A percentile compares a stretch with the other conserved stretches of the same genome.
Conservation (phyloP, 2,797 vertebrate species). For the Carapus acus region DNA sequence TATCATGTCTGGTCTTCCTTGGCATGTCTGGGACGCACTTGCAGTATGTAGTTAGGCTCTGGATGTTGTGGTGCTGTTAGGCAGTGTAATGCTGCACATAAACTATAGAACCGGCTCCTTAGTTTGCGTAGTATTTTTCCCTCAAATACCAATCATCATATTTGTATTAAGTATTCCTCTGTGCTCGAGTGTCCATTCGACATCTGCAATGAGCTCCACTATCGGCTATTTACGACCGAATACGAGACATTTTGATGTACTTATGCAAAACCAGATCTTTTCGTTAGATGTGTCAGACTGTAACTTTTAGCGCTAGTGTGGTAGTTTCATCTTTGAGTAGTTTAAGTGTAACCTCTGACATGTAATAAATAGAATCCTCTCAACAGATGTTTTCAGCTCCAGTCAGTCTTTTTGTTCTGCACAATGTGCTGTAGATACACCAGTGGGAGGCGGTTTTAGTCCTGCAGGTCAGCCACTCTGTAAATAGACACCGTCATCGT, state of each 20-base stretch:
- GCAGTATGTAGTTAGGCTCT: conserved; percentile 65
- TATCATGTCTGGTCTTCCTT: conserved; percentile 53
- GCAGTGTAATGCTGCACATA: conserved; percentile 66
- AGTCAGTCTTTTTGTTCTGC: conserved; percentile 41
- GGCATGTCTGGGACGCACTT: conserved; percentile 66
- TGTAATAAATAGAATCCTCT: conserved; percentile 65
- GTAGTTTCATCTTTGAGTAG: conserved; percentile 61
- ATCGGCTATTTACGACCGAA: conserved; percentile 46
- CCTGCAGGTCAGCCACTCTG: conserved; percentile 53
- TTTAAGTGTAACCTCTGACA: conserved; percentile 66
- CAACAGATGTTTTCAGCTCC: conserved; percentile 37
- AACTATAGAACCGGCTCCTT: conserved; percentile 65
- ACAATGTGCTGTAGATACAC: conserved; percentile 52
- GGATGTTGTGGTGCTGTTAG: conserved; percentile 70
- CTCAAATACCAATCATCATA: conserved; percentile 62
- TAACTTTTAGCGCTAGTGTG: conserved; percentile 56
- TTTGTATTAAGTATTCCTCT: conserved; percentile 55
- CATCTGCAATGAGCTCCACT: conserved; percentile 62
- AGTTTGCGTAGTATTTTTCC: conserved; percentile 63
- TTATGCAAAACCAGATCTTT: conserved; percentile 57
- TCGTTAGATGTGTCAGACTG: conserved; percentile 54
- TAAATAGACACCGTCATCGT: conserved; percentile 60
- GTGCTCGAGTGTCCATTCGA: conserved; percentile 57
- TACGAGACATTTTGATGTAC: conserved; percentile 61
- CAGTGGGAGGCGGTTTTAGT: conserved; percentile 48